phyloP scores from a whole-genome alignment of 2,797 vertebrate genomes.

The Mormyrops attenuatus region DNA sequence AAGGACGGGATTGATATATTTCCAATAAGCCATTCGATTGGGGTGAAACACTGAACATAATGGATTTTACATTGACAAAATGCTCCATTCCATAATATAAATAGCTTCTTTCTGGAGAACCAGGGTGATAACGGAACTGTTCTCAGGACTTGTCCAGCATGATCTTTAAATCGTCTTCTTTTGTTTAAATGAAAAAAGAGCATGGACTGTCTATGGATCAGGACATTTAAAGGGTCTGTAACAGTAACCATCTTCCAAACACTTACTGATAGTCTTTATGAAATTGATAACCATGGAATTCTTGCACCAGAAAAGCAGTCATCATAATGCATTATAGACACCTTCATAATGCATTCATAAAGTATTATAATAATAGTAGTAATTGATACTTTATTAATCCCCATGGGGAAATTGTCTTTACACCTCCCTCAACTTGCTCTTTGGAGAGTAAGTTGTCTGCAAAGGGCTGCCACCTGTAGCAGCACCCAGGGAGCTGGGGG shows the following conservation, averaged over 20 bases:
- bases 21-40: neutral
- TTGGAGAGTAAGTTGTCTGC: no score
- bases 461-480: no score
- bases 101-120: neutral
- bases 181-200: neutral
- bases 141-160: neutral
- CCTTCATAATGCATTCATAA: neutral
- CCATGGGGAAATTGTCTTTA: no score
- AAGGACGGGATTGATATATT: neutral
- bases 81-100: neutral
- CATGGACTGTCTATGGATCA: neutral
- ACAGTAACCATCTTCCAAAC: neutral
- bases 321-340: neutral
- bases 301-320: neutral
- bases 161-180: neutral
- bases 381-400: no score
- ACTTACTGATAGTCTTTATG: neutral
- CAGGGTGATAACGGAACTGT: neutral
- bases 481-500: no score
- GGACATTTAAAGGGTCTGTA: neutral
- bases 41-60: neutral
- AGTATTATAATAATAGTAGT: neutral
- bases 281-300: neutral
- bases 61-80: neutral
- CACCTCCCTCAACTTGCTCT: no score